Evolutionary conservation across 1,140 invertebrate species (phyloP).

Genomic region (Sarcophaga bullata): DNA sequence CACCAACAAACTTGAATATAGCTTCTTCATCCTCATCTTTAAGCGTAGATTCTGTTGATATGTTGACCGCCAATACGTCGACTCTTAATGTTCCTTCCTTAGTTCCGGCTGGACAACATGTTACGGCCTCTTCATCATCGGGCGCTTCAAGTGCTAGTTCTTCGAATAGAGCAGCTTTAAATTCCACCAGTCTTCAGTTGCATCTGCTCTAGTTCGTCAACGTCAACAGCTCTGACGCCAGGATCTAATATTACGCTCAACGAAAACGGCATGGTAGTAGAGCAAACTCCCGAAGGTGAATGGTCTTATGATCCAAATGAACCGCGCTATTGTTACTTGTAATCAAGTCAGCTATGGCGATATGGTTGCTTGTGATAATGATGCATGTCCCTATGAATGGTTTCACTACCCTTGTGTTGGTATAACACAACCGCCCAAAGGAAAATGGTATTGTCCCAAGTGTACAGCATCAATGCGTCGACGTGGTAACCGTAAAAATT

Average conservation of each 20-base stretch:
- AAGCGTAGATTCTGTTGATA: conserved; percentile 55
- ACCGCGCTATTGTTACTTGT: conserved; percentile 95
- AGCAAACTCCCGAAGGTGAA: conserved; percentile 72
- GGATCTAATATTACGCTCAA: conserved; percentile 52
- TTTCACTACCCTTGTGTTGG: conserved; percentile 98
- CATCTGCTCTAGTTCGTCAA: background rate
- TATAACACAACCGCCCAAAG: conserved; percentile 94
- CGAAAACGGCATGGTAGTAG: conserved; percentile 64
- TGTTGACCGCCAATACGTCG: conserved; percentile 44
- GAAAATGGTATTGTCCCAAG: conserved; percentile 98
- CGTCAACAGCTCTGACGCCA: conserved; percentile 46
- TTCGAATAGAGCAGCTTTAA: conserved; percentile 49
- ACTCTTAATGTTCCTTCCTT: conserved; percentile 33
- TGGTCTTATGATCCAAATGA: conserved; percentile 93
- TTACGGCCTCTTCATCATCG: conserved; percentile 30
- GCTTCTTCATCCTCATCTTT: conserved; percentile 53
- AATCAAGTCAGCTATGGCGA: conserved; percentile 98
- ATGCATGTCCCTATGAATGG: conserved; percentile 97
- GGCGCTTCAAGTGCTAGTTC: conserved; percentile 31
- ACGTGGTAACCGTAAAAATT: conserved; percentile 80
- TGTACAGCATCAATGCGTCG: conserved; percentile 92
- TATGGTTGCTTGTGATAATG: conserved; percentile 99
- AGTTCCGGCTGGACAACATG: background rate
- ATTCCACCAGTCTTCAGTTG: conserved; percentile 51
- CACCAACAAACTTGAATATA: conserved; percentile 47